These are phyloP conservation scores for Allolobophora icterica DNA, from an alignment of 2,888 invertebrate species.

Conservation along the genomic window DNA sequence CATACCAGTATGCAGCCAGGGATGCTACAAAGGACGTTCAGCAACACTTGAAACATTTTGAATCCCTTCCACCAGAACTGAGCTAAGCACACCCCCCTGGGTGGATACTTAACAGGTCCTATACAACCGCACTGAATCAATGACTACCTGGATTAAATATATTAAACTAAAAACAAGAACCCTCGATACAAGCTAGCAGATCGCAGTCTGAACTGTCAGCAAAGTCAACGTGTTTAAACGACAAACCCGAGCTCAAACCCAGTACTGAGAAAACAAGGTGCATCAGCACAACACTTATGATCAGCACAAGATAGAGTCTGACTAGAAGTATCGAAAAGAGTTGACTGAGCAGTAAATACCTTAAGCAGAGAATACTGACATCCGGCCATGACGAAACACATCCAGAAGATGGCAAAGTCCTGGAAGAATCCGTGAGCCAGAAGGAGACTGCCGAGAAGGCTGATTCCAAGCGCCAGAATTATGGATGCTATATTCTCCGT, in stretches of 20 bases:
- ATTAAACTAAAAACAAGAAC: background rate
- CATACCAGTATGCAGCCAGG: background rate
- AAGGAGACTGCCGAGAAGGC: conserved; percentile 82
- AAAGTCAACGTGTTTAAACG: background rate
- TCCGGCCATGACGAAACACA: conserved; percentile 96
- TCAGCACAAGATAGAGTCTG: background rate
- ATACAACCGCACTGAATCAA: background rate
- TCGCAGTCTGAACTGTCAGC: background rate
- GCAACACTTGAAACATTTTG: background rate
- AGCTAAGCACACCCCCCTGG: no score
- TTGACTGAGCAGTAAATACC: conserved; percentile 49
- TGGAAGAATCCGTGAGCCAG: conserved; percentile 84
- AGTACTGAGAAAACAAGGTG: background rate
- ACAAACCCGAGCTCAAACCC: background rate
- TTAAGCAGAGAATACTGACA: conserved; percentile 96
- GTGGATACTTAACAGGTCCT: background rate
- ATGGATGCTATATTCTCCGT: conserved; percentile 83
- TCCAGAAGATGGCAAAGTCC: conserved; percentile 89
- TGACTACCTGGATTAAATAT: background rate
- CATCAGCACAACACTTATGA: background rate
- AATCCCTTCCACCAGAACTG: background rate
- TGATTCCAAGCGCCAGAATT: conserved; percentile 82
- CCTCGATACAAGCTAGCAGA: background rate
- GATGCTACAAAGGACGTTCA: background rate
- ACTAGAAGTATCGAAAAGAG: background rate